Evolutionary conservation across 1,140 invertebrate genomes (phyloP).

Genomic region (Aphelinus certus): DNA sequence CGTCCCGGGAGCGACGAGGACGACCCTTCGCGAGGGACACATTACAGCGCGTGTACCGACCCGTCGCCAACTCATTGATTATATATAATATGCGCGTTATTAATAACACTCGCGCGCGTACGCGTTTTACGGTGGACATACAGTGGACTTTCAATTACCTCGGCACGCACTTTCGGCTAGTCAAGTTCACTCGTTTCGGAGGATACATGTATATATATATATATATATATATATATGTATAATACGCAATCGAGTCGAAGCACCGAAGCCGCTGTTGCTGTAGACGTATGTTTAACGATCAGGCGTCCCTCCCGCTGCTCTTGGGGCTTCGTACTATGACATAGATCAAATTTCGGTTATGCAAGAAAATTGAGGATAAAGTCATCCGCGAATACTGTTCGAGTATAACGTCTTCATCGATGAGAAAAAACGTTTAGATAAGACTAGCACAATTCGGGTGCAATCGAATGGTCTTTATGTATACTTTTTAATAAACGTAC

Average conservation of each 20-base stretch:
- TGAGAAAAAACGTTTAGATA: no score
- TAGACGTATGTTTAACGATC: conserved; percentile 28
- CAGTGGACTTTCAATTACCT: conserved; percentile 39
- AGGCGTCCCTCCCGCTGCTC: neutral
- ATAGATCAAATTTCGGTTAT: no score
- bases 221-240: no score
- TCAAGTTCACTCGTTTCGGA: conserved; percentile 24
- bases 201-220: no score
- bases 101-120: conserved; percentile 48
- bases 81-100: conserved; percentile 51
- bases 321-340: neutral
- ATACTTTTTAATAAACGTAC: no score
- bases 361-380: no score
- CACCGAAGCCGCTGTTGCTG: neutral
- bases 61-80: conserved; percentile 1
- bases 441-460: no score
- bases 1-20: conserved; percentile 48
- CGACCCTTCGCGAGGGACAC: conserved; percentile 52
- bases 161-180: neutral
- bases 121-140: conserved; percentile 47
- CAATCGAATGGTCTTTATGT: no score
- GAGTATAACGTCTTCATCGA: no score
- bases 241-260: no score
- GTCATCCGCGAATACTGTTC: no score
- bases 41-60: conserved; percentile 41